A percentile compares a stretch with the other conserved stretches of the same genome.
Evolutionary conservation across 2,888 invertebrate genomes (phyloP).

Genomic region (Balanococcus diminutus): DNA sequence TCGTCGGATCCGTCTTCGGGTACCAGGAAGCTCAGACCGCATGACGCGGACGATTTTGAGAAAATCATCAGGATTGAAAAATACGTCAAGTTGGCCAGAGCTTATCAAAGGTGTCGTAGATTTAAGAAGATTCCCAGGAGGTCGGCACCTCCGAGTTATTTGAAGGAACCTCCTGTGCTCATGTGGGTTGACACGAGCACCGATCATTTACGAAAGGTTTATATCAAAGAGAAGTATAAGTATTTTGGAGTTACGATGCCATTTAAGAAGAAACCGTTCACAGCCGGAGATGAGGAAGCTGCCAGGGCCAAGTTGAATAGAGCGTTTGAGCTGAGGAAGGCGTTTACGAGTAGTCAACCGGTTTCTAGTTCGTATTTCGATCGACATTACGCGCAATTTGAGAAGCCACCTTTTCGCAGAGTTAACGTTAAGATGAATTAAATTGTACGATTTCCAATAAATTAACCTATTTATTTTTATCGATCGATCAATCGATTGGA

Average conservation of each 20-base stretch:
- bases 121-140: background rate
- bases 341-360: background rate
- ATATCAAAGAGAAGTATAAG: slow-evolving; percentile 8
- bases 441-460: background rate
- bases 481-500: background rate
- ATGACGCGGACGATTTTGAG: background rate
- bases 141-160: background rate
- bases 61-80: background rate
- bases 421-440: background rate
- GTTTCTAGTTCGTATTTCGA: slow-evolving; percentile 8
- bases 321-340: slow-evolving; percentile 15
- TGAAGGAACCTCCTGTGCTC: background rate
- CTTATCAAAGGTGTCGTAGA: background rate
- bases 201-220: background rate
- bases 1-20: background rate
- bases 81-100: background rate
- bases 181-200: background rate
- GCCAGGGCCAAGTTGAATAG: background rate
- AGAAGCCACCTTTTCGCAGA: slow-evolving; percentile 6
- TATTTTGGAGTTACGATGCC: background rate
- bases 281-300: background rate
- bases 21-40: background rate
- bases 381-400: background rate
- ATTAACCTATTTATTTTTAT: background rate
- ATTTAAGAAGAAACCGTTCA: background rate